Conservation (phyloP, 2,797 vertebrate species). For the Ibycter americanus region DNA sequence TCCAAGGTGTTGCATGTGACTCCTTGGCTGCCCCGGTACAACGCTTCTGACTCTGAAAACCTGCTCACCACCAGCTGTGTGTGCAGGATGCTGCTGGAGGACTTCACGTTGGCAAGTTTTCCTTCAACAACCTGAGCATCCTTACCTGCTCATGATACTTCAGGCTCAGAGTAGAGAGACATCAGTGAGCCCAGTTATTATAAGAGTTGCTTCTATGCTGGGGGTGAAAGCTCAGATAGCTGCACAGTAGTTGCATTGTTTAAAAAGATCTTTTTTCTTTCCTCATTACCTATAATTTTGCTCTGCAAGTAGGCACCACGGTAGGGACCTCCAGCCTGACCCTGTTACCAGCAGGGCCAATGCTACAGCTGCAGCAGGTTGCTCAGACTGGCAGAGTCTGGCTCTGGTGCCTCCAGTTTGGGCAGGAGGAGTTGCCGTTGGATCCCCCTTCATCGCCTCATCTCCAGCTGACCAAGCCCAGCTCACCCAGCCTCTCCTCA, state of each 20-base stretch:
- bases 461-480: not conserved
- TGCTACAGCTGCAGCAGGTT: not conserved
- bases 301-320: not conserved
- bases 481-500: not conserved
- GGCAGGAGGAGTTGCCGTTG: not conserved
- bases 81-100: not conserved
- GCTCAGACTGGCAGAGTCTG: not conserved
- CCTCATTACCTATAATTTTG: not conserved
- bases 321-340: not conserved
- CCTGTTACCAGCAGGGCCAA: not conserved
- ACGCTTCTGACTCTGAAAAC: not conserved
- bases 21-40: not conserved
- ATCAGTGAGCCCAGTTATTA: not conserved
- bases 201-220: not conserved
- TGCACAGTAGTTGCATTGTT: not conserved
- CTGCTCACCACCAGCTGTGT: not conserved
- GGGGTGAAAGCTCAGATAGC: not conserved
- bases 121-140: not conserved
- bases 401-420: not conserved
- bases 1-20: rapidly evolving
- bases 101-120: rapidly evolving
- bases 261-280: not conserved
- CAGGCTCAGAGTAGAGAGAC: not conserved
- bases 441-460: not conserved
- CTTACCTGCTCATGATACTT: not conserved